These are phyloP conservation scores for Struthio camelus DNA, from an alignment of 2,113 vertebrate species.

Conservation along the genomic window DNA sequence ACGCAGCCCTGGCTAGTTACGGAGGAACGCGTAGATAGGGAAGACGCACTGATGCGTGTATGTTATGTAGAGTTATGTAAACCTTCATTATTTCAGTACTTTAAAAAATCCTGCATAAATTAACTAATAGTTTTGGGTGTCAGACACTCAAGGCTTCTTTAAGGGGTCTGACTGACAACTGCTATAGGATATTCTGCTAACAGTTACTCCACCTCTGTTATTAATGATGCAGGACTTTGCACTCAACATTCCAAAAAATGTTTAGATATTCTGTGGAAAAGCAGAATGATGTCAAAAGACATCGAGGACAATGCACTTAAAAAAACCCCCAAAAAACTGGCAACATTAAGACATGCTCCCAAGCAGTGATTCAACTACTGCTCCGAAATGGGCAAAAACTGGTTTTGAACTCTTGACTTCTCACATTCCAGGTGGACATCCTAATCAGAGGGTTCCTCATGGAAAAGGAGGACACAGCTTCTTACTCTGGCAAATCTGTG, in stretches of 20 bases:
- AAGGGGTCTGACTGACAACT: not conserved
- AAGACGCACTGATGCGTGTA: not conserved
- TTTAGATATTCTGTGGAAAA: not conserved
- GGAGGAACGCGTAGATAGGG: not conserved
- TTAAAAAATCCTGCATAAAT: not conserved
- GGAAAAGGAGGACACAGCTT: not conserved
- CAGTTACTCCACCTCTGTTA: not conserved
- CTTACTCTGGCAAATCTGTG: not conserved
- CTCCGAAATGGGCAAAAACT: not conserved
- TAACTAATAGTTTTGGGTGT: not conserved
- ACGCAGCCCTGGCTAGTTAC: not conserved
- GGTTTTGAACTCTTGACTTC: not conserved
- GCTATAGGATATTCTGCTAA: not conserved
- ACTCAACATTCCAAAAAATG: not conserved
- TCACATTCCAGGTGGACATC: not conserved
- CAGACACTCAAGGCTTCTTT: not conserved
- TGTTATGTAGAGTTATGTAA: not conserved
- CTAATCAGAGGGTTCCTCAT: not conserved
- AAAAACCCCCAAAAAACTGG: conserved; percentile 51
- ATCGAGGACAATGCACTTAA: not conserved
- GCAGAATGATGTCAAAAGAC: not conserved
- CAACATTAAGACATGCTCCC: not conserved
- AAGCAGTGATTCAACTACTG: not conserved
- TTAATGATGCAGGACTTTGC: not conserved
- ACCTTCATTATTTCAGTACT: not conserved